Evolutionary conservation across 1,140 invertebrate genomes (phyloP).

Genomic region (Drosophila takahashii): DNA sequence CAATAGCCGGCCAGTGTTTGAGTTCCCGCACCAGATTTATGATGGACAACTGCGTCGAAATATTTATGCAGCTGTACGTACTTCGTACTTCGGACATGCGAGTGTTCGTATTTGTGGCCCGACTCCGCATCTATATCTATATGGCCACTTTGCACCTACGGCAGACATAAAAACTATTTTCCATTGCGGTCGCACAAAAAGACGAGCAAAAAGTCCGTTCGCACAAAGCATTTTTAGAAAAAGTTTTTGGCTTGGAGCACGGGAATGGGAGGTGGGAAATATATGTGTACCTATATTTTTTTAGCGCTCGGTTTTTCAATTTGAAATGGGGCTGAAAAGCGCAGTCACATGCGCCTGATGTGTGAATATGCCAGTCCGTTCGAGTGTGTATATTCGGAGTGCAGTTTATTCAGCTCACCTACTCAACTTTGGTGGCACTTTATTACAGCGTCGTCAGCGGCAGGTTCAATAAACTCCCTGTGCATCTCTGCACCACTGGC

Average conservation of each 20-base stretch:
- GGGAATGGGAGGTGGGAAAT: constrained; percentile 17
- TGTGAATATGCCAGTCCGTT: constrained; percentile 25
- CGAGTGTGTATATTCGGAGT: constrained; percentile 9
- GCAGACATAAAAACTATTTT: constrained; percentile 58
- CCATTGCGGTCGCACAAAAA: constrained; percentile 45
- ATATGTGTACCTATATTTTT: constrained; percentile 27
- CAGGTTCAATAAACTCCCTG: constrained; percentile 69
- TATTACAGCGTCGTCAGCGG: constrained; percentile 31
- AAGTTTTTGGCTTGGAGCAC: constrained; percentile 51
- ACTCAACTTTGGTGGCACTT: constrained; percentile 48
- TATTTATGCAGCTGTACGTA: constrained; percentile 53
- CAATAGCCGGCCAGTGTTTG: constrained; percentile 55
- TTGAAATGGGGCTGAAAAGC: constrained; percentile 56
- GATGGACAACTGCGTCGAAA: constrained; percentile 69
- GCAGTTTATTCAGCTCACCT: constrained; percentile 42
- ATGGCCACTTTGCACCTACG: constrained; percentile 59
- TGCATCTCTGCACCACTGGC: neutral
- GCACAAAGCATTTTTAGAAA: constrained; percentile 55
- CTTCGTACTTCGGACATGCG: neutral
- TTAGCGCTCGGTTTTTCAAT: constrained; percentile 35
- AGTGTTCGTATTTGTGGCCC: neutral
- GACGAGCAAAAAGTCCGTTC: constrained; percentile 14
- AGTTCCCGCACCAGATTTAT: constrained; percentile 62
- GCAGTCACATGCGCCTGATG: constrained; percentile 41
- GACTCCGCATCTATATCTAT: neutral